Evolutionary conservation across 2,797 vertebrate genomes (phyloP).

Genomic region (Agapornis canus): DNA sequence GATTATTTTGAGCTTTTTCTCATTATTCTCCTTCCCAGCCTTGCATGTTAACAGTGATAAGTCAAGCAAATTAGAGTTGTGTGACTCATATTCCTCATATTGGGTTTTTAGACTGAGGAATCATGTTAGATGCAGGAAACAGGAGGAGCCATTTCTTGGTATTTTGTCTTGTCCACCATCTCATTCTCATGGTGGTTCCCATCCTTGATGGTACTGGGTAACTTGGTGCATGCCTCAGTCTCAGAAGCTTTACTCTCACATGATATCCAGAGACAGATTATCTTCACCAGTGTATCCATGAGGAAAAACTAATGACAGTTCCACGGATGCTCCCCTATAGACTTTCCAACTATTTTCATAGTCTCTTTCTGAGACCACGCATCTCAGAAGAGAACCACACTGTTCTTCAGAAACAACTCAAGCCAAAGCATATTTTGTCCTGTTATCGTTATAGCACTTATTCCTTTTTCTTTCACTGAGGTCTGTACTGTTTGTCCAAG

Average conservation of each 20-base stretch:
- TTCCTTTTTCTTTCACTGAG: not conserved
- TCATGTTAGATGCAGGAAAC: not conserved
- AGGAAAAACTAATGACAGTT: not conserved
- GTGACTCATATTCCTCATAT: not conserved
- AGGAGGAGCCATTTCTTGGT: not conserved
- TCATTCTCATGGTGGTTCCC: not conserved
- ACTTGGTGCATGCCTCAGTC: not conserved
- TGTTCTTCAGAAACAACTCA: not conserved
- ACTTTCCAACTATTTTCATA: not conserved
- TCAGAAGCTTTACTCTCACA: fast-evolving
- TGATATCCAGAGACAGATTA: not conserved
- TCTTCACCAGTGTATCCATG: not conserved
- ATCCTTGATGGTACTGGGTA: not conserved
- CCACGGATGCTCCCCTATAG: not conserved
- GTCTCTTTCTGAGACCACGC: not conserved
- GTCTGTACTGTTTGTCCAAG: not conserved
- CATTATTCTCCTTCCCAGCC: not conserved
- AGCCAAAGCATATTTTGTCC: not conserved
- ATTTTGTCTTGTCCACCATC: not conserved
- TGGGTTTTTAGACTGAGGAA: not conserved
- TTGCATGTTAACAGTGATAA: not conserved
- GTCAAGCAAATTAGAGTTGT: not conserved
- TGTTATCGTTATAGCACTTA: not conserved
- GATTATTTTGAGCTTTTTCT: not conserved
- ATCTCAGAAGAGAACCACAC: not conserved